phyloP scores from a whole-genome alignment of 2,888 invertebrate species.

The Autographa gamma region DNA sequence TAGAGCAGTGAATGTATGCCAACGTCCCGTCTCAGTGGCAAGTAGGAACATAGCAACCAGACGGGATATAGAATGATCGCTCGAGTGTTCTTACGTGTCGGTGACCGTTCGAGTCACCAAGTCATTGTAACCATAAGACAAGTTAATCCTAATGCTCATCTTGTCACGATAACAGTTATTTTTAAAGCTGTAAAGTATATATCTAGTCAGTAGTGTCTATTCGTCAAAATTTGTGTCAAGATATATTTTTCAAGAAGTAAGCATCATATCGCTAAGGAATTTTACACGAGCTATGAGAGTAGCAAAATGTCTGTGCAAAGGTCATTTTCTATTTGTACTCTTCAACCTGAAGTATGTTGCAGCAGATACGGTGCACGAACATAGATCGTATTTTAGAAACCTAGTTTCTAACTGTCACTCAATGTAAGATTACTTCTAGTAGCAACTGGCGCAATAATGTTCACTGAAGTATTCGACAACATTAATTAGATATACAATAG shows the following conservation, averaged over 20 bases:
- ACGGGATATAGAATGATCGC: slow-evolving; percentile 40
- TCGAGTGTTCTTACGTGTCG: slow-evolving; percentile 29
- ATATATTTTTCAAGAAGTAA: slow-evolving; percentile 17
- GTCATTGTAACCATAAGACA: slow-evolving; percentile 23
- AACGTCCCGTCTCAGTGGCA: slow-evolving; percentile 43
- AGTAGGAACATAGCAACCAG: slow-evolving; percentile 36
- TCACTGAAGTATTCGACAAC: background rate
- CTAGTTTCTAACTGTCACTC: slow-evolving; percentile 6
- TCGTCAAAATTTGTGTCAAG: background rate
- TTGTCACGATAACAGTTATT: slow-evolving; percentile 1
- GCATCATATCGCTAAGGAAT: slow-evolving; percentile 34
- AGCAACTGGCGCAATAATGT: background rate
- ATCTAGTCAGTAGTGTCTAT: background rate
- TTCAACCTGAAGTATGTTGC: slow-evolving; percentile 48
- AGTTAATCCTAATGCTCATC: slow-evolving; percentile 1
- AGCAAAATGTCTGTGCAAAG: slow-evolving; percentile 59
- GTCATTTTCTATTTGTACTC: slow-evolving; percentile 61
- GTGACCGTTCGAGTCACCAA: slow-evolving; percentile 25
- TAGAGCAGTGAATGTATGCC: slow-evolving; percentile 41
- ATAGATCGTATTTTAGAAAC: slow-evolving; percentile 22
- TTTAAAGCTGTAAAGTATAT: background rate
- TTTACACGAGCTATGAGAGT: slow-evolving; percentile 36
- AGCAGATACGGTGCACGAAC: slow-evolving; percentile 32
- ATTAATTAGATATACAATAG: background rate
- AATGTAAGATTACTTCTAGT: slow-evolving; percentile 3